Evolutionary conservation across 2,113 vertebrate genomes (phyloP).

Genomic region (Chionomys nivalis): DNA sequence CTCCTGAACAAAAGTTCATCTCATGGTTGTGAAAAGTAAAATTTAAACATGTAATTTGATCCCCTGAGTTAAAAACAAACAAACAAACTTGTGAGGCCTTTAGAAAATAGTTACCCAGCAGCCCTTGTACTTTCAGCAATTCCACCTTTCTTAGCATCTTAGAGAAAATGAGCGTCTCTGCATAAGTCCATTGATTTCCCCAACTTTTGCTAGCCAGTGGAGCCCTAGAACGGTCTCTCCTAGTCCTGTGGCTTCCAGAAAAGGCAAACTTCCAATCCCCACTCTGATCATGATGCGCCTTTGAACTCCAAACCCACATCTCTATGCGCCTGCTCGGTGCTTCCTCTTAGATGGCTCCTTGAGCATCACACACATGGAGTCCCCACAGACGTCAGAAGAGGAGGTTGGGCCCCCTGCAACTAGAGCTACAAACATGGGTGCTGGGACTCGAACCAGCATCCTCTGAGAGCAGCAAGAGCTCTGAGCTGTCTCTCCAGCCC

Average conservation of each 20-base stretch:
- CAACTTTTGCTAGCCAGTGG: not conserved
- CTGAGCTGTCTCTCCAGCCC: not conserved
- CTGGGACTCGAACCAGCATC: not conserved
- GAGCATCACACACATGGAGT: not conserved
- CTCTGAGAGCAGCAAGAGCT: not conserved
- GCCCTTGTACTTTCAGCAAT: not conserved
- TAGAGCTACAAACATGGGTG: too few species aligned
- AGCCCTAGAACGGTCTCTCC: not conserved
- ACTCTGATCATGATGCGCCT: not conserved
- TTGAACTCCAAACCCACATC: not conserved
- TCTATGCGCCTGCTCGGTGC: not conserved
- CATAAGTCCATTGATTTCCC: not conserved
- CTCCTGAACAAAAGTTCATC: not conserved
- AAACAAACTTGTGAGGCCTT: not conserved
- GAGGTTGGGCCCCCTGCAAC: too few species aligned
- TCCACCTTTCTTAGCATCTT: not conserved
- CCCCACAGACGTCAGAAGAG: not conserved
- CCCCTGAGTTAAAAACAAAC: not conserved
- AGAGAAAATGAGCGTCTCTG: slow-evolving; percentile 33
- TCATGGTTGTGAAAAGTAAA: slow-evolving; percentile 23
- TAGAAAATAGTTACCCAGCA: slow-evolving; percentile 38
- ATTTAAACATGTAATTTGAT: slow-evolving; percentile 32
- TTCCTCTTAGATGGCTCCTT: not conserved
- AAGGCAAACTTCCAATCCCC: not conserved
- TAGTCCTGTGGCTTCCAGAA: not conserved